Base-by-base conservation (phyloP, 2,888 invertebrate species). In the Drosophila sordidula region DNA sequence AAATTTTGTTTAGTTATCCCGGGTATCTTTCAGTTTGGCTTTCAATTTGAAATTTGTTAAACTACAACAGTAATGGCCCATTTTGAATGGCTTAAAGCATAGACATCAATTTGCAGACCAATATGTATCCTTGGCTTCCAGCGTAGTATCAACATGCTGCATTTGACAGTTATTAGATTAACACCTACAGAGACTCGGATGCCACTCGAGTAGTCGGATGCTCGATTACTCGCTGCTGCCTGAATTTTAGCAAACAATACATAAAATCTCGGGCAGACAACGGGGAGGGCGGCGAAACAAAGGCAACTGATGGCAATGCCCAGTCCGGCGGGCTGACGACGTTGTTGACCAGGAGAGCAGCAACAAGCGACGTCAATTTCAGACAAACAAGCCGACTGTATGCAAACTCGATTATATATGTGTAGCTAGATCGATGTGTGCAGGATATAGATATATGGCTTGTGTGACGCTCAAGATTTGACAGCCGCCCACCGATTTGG, bases 121-220 rank as follows among this genome's bases (percentile, higher is more conserved):
- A 63, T 57, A 61, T 63, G 62, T 61, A 62, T 49, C 62, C 58
- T 41, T 12, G 32, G 52, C 54, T 34, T 18, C 14, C 36, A 52
- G 51, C 57, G 69, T 69, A 79, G 68, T 70, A 79, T 64, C 69
- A 70, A 65, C 73, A 59, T 70, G 61, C 88, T 89, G 85, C 72
- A 82, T 69, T 75, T 88, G 85, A 89, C 89, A 85, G 88, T 89
- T 85, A 85, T 85, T 85, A 85, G 85, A 85, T 85, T 85, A 85
- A 88, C 85, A 88, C 87, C 86, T 74, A 78, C 86, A 66, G 46
- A 16, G 34, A 50, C 42, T 55, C 54, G 56, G 57, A 50, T 18
- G 11, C 32, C 11, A 52, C 55, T 25, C 16, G 38, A n/a, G 25
- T 47, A 29, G 36, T 76, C 55, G 59, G 57, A 41, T 70, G 52